Percentiles rank a stretch among this genome's conserved stretches.
phyloP scores from a whole-genome alignment of 23 tunicate genomes.

The Diplosoma virens region DNA sequence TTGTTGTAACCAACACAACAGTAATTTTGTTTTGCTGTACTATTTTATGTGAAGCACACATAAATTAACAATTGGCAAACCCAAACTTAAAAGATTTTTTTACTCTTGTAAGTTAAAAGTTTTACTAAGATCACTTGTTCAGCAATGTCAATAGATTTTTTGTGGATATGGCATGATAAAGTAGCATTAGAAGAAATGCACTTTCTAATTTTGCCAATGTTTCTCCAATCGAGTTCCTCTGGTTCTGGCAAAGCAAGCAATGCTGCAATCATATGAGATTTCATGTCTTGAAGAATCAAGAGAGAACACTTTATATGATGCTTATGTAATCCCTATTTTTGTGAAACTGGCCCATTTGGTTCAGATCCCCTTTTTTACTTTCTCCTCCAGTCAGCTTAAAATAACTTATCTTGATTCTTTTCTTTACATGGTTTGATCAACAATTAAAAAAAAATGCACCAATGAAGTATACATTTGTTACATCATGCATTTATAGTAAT shows the following conservation, averaged over 20 bases:
- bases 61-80: neutral
- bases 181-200: conserved; percentile 1
- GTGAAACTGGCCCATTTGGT: conserved; percentile 44
- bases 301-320: conserved; percentile 47
- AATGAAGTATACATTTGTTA: too few species aligned
- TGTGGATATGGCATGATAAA: too few species aligned
- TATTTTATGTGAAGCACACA: too few species aligned
- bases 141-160: neutral
- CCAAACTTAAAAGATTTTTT: neutral
- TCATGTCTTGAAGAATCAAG: conserved; percentile 35
- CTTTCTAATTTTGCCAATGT: conserved; percentile 2
- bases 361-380: conserved; percentile 33
- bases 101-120: too few species aligned
- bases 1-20: neutral
- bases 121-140: too few species aligned
- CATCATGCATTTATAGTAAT: too few species aligned
- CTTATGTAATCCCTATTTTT: conserved; percentile 40
- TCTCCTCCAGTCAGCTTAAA: conserved; percentile 42
- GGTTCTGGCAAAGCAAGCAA: conserved; percentile 13
- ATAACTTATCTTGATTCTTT: conserved; percentile 39
- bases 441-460: too few species aligned
- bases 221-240: neutral
- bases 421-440: conserved; percentile 47
- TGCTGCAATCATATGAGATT: conserved; percentile 40
- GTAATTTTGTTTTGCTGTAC: neutral